Evolutionary conservation across 2,888 invertebrate genomes (phyloP), one percentile per base, ranked within the genome.

Genomic region (Agrilus mali): DNA sequence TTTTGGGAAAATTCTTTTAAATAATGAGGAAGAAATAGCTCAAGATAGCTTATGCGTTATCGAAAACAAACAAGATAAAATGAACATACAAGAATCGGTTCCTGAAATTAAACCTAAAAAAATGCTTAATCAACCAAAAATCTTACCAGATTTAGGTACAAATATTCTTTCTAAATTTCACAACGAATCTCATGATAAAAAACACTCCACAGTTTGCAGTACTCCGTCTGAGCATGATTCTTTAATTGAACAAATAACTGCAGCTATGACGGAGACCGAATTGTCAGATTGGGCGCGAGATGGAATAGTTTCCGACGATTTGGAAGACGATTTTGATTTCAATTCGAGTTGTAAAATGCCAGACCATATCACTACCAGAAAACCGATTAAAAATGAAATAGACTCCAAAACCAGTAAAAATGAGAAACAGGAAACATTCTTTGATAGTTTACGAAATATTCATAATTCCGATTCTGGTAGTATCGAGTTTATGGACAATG

Each of bases 281-380:
- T 68, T 88, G n/a, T 88, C 87, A 0, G 89, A 90, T 61, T 89
- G 88, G 89, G 87, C 86, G 0, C 77, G 83, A 4, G 88, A 89
- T 56, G 84, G 81, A 50, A 80, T 77, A 34, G 82, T 81, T 2
- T 77, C 85, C 1, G 86, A 86, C 54, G 85, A 86, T 59, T 75
- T 85, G 44, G 77, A 77, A 34, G 79, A 80, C 38, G 79, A 79
- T 45, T 75, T 77, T 52, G 73, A 70, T 33, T 67, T 77, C 2
- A 74, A 75, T 55, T 71, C 74, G 0, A 71, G 68, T 2, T 67
- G 64, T 34, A 63, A 68, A 1, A 57, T 55, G 4, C 58, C 60
- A 40, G 52, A 60, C 31, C 53, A 55, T 44, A 54, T 58, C 37
- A 58, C 57, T 42, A 55, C 55, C 38, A 53, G 57, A 7, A 55